These are phyloP conservation scores for Characodon lateralis DNA, from an alignment of 2,797 vertebrate genomes.

Conservation along the genomic window DNA sequence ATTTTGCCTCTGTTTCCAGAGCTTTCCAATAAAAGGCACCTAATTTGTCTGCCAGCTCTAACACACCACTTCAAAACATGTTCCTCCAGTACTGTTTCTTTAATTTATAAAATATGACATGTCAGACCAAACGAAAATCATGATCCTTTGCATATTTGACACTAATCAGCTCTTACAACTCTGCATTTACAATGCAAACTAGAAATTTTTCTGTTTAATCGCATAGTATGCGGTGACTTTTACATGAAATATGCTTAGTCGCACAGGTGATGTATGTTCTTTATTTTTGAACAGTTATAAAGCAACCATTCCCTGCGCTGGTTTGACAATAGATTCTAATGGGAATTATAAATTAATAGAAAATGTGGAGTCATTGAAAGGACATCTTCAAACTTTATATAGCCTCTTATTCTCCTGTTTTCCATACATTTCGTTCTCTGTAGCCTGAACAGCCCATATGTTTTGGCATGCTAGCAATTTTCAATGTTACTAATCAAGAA, in stretches of 20 bases:
- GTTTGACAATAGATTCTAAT: not conserved
- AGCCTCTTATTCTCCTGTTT: not conserved
- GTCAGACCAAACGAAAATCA: too few relatives aligned
- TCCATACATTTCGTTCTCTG: not conserved
- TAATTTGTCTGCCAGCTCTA: too few relatives aligned
- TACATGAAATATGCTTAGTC: not conserved
- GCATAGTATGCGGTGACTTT: not conserved
- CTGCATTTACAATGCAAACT: constrained; percentile 5
- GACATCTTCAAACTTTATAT: not conserved
- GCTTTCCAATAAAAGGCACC: not conserved
- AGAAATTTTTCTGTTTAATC: not conserved
- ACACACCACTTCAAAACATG: too few relatives aligned
- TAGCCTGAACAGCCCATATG: not conserved
- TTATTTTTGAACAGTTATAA: constrained; percentile 1
- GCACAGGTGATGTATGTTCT: not conserved
- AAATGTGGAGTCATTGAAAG: not conserved
- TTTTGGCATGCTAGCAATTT: not conserved
- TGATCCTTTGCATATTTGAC: constrained; percentile 8
- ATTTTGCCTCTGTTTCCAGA: not conserved
- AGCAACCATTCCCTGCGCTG: not conserved
- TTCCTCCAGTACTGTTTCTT: too few relatives aligned
- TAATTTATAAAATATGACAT: too few relatives aligned
- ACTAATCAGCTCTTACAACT: constrained; percentile 2
- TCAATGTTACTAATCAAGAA: constrained; percentile 1
- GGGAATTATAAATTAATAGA: not conserved